These are phyloP conservation scores for Lissocephala sabroskyi DNA, from an alignment of 2,888 invertebrate genomes.

Conservation along the genomic window DNA sequence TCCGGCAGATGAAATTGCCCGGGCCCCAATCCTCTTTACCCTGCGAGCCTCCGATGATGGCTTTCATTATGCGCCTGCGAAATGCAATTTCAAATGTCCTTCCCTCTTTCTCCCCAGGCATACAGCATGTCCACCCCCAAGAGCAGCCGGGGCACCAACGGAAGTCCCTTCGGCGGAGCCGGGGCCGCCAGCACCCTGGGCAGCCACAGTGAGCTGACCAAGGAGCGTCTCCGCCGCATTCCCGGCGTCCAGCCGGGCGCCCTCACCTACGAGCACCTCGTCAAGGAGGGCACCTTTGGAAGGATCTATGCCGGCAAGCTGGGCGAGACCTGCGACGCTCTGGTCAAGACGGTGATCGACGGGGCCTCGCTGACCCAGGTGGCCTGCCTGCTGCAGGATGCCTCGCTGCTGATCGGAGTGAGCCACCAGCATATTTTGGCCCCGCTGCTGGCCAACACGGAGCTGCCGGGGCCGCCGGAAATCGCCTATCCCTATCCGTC, in stretches of 20 bases:
- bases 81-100: too few species aligned
- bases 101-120: slow-evolving; percentile 63
- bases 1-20: slow-evolving; percentile 56
- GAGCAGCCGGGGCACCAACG: slow-evolving; percentile 64
- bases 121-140: slow-evolving; percentile 72
- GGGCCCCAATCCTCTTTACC: too few species aligned
- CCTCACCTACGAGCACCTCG: slow-evolving; percentile 74
- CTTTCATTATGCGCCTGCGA: too few species aligned
- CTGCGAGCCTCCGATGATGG: slow-evolving; percentile 32
- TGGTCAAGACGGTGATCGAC: slow-evolving; percentile 84
- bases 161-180: slow-evolving; percentile 46
- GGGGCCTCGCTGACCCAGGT: slow-evolving; percentile 79
- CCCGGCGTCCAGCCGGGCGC: slow-evolving; percentile 75
- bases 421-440: slow-evolving; percentile 80
- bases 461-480: slow-evolving; percentile 75
- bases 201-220: slow-evolving; percentile 71
- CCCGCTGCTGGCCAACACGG: slow-evolving; percentile 77
- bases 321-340: slow-evolving; percentile 77
- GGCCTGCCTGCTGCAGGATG: slow-evolving; percentile 79
- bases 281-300: slow-evolving; percentile 84
- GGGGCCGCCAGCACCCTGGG: slow-evolving; percentile 63
- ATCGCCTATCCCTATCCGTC: slow-evolving; percentile 79
- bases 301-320: slow-evolving; percentile 79
- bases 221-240: slow-evolving; percentile 76
- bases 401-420: slow-evolving; percentile 80